These are phyloP conservation scores for Carduelis carduelis DNA, from an alignment of 2,797 vertebrate genomes.

Conservation along the genomic window DNA sequence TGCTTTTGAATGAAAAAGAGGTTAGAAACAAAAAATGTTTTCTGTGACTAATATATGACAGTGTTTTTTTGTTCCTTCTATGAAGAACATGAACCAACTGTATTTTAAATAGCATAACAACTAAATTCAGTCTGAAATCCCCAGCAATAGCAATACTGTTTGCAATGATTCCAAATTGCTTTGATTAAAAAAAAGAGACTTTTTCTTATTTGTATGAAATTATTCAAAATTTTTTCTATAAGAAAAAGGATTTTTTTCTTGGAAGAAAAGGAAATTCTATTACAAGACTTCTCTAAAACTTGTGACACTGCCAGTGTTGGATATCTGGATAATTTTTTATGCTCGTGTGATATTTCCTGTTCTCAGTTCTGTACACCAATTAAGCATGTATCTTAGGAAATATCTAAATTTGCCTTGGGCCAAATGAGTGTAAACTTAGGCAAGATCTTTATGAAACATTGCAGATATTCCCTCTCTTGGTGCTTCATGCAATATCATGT, in stretches of 20 bases:
- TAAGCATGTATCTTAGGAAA: not conserved
- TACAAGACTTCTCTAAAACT: not conserved
- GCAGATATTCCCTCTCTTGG: not conserved
- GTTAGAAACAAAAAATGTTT: not conserved
- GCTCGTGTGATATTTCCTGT: not conserved
- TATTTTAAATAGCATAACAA: not conserved
- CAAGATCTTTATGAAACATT: not conserved
- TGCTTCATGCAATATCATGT: accelerated
- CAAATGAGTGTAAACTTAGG: not conserved
- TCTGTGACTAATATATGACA: not conserved
- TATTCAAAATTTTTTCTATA: not conserved
- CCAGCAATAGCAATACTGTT: not conserved
- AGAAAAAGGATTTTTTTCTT: not conserved
- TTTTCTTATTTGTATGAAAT: not conserved
- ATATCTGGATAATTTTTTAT: not conserved
- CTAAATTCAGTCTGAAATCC: not conserved
- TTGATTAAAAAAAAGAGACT: not conserved
- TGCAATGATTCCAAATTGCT: not conserved
- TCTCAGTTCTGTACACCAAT: not conserved
- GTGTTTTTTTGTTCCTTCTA: not conserved
- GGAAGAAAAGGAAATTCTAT: not conserved
- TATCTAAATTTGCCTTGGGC: not conserved
- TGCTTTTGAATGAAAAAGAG: not conserved
- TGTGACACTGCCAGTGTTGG: not conserved
- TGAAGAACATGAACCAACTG: not conserved